Conservation (phyloP, 2,888 invertebrate genomes). For the Leucophenga montana region DNA sequence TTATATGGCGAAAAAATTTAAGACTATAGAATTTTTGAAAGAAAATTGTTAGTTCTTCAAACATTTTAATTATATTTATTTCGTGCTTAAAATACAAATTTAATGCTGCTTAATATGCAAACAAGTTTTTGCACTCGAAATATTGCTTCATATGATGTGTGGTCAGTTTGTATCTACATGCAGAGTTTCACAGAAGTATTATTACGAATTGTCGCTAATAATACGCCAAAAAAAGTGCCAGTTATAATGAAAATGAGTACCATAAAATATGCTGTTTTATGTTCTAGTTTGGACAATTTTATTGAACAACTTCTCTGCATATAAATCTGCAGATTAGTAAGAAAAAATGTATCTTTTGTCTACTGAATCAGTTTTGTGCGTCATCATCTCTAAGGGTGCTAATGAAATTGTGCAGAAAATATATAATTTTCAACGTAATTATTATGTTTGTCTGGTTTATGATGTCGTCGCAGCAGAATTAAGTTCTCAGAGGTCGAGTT, state of each 20-base stretch:
- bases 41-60: no score
- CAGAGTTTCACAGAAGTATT: no score
- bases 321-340: constrained; percentile 69
- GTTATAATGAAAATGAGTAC: constrained; percentile 46
- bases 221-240: constrained; percentile 45
- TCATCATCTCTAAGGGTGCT: constrained; percentile 40
- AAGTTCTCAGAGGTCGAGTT: no score
- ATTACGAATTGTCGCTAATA: constrained; percentile 52
- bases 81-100: not conserved
- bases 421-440: constrained; percentile 65
- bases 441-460: constrained; percentile 60
- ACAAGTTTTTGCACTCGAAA: constrained; percentile 13
- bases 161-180: no score
- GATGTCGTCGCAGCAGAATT: constrained; percentile 26
- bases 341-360: no score
- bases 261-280: constrained; percentile 67
- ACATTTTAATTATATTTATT: no score
- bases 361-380: no score
- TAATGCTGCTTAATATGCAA: constrained; percentile 19
- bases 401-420: constrained; percentile 54
- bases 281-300: constrained; percentile 66
- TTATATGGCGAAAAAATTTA: no score
- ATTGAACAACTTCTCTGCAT: constrained; percentile 72
- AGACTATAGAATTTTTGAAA: no score
- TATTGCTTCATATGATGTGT: not conserved